Base-by-base conservation (phyloP, 2,113 vertebrate species). In the Podiceps cristatus region DNA sequence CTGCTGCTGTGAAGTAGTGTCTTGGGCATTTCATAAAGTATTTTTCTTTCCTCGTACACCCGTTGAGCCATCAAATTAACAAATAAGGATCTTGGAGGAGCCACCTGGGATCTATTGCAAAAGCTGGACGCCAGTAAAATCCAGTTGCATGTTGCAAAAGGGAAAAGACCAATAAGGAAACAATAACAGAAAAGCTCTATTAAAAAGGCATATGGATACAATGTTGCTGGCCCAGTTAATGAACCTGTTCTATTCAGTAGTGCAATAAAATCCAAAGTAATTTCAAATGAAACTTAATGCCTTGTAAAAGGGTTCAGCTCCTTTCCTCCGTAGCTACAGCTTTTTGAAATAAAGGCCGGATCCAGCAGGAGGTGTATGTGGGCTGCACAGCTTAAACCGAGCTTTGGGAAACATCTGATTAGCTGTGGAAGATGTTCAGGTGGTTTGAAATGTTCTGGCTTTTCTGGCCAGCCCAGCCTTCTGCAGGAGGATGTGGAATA, bases 251-350 rank as follows among this genome's bases (percentile, higher is more conserved):
- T 45, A 94, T 94, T 95, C 96, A 92, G 93, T 88, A 93, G 92
- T 89, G 89, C 97, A 94, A 88, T 97, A 97, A 97, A 97, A 97
- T 88, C 79, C 47, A 22, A 49, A 96, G 95, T 97, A 97, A 97
- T 97, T 96, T 92, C 90, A 96, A 97, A 97, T 97, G 97, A 98
- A 98, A 98, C 97, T 96, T 94, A 97, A 98, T 96, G 93, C 97
- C 97, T 97, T 97, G 97, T 98, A 98, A 98, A 98, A 96, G 86
- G 85, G 67, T 67, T 91, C 60, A 49, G 90, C 75, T 96, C 63
- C 71, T 40, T 86, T 66, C 89, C 92, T 17, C 47, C 1, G 2
- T 82, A 14, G 86, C 83, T 75, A 14, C 15, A 29, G 86, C 76
- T 71, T 68, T 58, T 86, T n/a, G 86, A 87, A 82, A 24, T 80